Base-by-base conservation (phyloP, 1,140 invertebrate species). In the Brachystomella parvula region DNA sequence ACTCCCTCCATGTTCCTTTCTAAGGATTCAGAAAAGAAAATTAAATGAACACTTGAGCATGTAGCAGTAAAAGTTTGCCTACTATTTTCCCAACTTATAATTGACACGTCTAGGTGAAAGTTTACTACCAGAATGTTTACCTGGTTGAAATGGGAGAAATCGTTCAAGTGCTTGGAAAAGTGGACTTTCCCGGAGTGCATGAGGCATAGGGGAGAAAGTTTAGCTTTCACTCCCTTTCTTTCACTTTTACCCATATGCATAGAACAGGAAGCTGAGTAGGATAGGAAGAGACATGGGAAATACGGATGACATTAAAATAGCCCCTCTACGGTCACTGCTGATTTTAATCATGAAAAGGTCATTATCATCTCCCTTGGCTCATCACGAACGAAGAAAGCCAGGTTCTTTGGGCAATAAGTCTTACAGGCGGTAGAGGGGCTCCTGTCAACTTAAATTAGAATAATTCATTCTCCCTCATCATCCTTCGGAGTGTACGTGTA, bases 271-370 rank as follows among this genome's bases (percentile, higher is more conserved):
- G 21, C 57, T 61, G 17, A 17, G 28, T 17, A 39, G n/a, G 3
- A 32, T n/a, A 61, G 39, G n/a, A 53, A 26, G 49, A 15, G 49
- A 53, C 49, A 53, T 39, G 35, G 49, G 49, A 53, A 61, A 61
- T 39, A 44, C 60, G 3, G 30, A 15, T 31, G 30, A 39, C 32
- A 33, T 33, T 61, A 21, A 61, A 15, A n/a, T 56, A 19, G 21
- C 19, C 39, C 9, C 19, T 44, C 39, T 59, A 59, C 29, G 24
- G 24, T 31, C 30, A 30, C 30, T 31, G 6, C 6, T 30, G 49
- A 53, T 53, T 53, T 24, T 26, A 53, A 53, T 53, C 49, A 53
- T 53, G 49, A 44, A 53, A 53, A 53, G 49, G 49, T 53, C 49
- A 53, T 53, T 53, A 53, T 53, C 24, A 53, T 17, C 12, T 24